Conservation (phyloP, 2,797 vertebrate genomes). For the Xiphorhynchus erythropygius region DNA sequence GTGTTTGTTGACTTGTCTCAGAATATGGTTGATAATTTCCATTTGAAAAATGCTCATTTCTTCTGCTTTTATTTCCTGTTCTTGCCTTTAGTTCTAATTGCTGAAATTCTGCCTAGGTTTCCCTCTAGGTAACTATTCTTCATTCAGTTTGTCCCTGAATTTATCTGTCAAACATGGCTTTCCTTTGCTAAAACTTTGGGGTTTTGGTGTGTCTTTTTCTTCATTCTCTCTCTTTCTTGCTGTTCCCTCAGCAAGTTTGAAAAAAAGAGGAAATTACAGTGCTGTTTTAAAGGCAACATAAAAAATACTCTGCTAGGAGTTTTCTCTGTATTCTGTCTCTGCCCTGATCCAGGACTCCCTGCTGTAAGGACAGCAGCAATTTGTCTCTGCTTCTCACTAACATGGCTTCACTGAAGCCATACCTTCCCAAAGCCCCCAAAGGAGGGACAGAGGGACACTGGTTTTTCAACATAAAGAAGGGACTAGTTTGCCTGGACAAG, state of each 20-base stretch:
- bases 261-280: neutral
- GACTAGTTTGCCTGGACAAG: neutral
- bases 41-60: neutral
- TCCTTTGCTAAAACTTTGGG: neutral
- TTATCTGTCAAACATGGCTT: neutral
- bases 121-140: neutral
- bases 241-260: neutral
- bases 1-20: neutral
- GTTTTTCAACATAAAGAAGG: neutral
- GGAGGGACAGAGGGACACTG: neutral
- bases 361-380: neutral
- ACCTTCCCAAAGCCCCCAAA: neutral
- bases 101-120: neutral
- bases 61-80: neutral
- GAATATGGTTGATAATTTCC: neutral
- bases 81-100: neutral
- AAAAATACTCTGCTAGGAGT: neutral
- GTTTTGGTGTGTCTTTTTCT: accelerated
- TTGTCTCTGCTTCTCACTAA: neutral
- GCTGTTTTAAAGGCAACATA: neutral
- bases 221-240: neutral
- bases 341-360: neutral
- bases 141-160: neutral
- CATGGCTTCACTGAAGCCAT: neutral
- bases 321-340: neutral